Evolutionary conservation across 2,888 invertebrate genomes (phyloP), one percentile per base, ranked within the genome.

Genomic region (Listrodromus nycthemerus): DNA sequence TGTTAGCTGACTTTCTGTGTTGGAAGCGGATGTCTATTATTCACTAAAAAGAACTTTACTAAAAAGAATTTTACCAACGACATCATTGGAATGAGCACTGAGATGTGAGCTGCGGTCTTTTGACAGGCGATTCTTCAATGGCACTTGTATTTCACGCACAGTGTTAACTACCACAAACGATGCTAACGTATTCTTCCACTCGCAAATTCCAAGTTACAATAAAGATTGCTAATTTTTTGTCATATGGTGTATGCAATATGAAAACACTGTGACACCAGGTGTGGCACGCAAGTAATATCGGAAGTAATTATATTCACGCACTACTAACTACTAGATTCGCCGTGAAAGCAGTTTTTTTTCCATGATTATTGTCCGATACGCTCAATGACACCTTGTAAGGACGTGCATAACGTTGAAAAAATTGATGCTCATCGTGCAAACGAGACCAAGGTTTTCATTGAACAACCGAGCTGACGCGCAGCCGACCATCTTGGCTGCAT

Each of bases 21-120:
- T 1, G 0, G 16, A 21, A 3, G 27, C 24, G 8, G 4, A 58
- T 5, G 16, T 27, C 10, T 16, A 13, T 58, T 13, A 58, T 58
- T 58, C 6, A 27, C 27, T 50, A 27, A 13, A 2, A 13, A 27
- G 4, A 41, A 6, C 3, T n/a, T n/a, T 21, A n/a, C 13, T n/a
- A 21, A 74, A 8, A 61, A 2, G 21, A n/a, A 8, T 41, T 75
- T 83, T 66, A 83, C 83, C 75, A 74, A 37, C 48, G 45, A 30
- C 76, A 37, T 10, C 70, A 81, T 81, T 81, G 30, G 66, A 78
- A 67, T 63, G 52, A 45, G 50, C 30, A 70, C 65, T 24, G 69
- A 75, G 71, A 79, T 78, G 81, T 84, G 81, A 84, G 74, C 61
- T 81, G 79, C 81, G 84, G 52, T 84, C 66, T 75, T 65, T 66